Evolutionary conservation across 2,888 invertebrate species (phyloP), one percentile per base, ranked within the genome.

Genomic region (Xanthia icteritia): DNA sequence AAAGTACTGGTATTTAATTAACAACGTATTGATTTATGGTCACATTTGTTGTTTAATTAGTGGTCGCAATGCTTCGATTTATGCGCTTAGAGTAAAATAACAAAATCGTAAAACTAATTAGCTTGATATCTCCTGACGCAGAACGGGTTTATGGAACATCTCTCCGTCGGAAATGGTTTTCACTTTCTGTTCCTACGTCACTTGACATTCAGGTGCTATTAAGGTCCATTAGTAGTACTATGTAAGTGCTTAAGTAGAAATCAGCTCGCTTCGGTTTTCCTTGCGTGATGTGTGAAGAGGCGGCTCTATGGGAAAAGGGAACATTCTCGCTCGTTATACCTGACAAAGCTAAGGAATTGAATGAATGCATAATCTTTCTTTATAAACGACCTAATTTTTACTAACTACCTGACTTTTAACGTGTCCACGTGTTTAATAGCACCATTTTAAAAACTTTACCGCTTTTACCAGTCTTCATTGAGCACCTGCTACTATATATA

Each of bases 161-260:
- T 73, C 42, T 72, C 54, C 45, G 73, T 80, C 78, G 87, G 87
- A 84, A 80, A 86, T 77, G 39, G 69, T 86, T 87, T 86, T 88
- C 88, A 87, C 86, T 87, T 87, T 86, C 82, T 83, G 65, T 60
- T 48, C 75, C 36, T 78, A 77, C 86, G 79, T 86, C 86, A 88
- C 63, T 63, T 79, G 84, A 82, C 77, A 81, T 82, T 64, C 71
- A 80, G 76, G 76, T 88, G 78, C 72, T 75, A 88, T 79, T 86
- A 79, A 81, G 72, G 77, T 74, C 60, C 70, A 76, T 76, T 69
- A 77, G 66, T 68, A 79, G 60, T 71, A 77, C 76, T 63, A 73
- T 83, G 75, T 67, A 74, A 64, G 80, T 71, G 71, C 67, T 73
- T 80, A 13, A 73, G 73, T 85, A 83, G 84, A 87, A 83, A 78